phyloP scores from a whole-genome alignment of 1,140 invertebrate genomes.

The Melitaea cinxia region DNA sequence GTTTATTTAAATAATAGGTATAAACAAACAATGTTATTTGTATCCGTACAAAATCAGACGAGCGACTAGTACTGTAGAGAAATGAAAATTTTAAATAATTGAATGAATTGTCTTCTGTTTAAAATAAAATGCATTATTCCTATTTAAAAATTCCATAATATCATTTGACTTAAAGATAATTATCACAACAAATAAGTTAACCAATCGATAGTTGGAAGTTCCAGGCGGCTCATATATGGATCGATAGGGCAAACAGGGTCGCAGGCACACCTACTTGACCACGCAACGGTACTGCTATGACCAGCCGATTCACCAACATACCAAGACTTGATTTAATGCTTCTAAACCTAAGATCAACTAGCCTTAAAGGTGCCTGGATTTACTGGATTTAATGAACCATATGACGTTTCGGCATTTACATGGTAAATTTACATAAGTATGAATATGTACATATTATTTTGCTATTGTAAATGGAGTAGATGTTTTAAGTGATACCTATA shows the following conservation, averaged over 20 bases:
- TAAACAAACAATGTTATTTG: too few relatives aligned
- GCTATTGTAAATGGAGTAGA: too few relatives aligned
- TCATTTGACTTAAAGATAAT: too few relatives aligned
- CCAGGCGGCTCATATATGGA: conserved; percentile 46
- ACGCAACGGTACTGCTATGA: conserved; percentile 66
- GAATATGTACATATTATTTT: too few relatives aligned
- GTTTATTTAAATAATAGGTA: too few relatives aligned
- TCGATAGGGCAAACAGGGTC: conserved; percentile 70
- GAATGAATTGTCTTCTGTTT: too few relatives aligned
- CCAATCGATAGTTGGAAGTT: conserved; percentile 21
- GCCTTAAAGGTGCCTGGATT: conserved; percentile 30
- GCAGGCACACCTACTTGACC: conserved; percentile 60
- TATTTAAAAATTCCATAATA: too few relatives aligned
- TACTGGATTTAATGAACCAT: conserved; percentile 26
- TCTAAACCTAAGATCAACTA: conserved; percentile 30
- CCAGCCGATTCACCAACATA: conserved; percentile 48
- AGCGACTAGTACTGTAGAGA: too few relatives aligned
- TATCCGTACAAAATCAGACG: too few relatives aligned
- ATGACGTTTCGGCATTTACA: conserved; percentile 15
- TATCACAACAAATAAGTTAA: not conserved
- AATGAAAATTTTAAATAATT: too few relatives aligned
- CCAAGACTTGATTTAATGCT: conserved; percentile 35
- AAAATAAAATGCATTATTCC: too few relatives aligned
- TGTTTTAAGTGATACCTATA: too few relatives aligned
- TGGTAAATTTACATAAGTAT: not conserved